phyloP scores from a whole-genome alignment of 2,797 vertebrate genomes.

The Tapera naevia region DNA sequence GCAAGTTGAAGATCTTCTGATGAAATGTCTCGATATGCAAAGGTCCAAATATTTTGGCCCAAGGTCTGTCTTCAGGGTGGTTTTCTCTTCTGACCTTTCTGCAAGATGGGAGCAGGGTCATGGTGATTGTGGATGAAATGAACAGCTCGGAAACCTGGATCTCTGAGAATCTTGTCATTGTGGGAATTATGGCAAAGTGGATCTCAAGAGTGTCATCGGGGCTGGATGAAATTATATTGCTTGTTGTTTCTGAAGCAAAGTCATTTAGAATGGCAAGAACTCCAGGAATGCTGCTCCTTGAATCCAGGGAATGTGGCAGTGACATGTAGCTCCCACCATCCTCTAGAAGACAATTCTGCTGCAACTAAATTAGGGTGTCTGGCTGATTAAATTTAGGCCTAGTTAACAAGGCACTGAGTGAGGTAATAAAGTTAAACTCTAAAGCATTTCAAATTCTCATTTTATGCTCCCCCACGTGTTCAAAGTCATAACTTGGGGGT shows the following conservation, averaged over 20 bases:
- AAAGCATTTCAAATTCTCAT: neutral
- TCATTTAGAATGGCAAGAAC: neutral
- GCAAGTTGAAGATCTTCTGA: neutral
- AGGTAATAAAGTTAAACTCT: neutral
- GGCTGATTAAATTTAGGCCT: conserved; percentile 23
- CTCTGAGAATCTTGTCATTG: neutral
- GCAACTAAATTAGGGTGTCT: neutral
- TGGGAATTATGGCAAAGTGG: neutral
- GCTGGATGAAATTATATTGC: neutral
- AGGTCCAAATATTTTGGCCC: neutral
- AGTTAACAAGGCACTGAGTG: neutral
- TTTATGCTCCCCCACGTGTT: neutral
- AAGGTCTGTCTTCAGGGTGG: neutral
- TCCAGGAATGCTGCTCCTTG: neutral
- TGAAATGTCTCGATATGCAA: neutral
- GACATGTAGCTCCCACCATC: neutral
- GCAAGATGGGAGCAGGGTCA: neutral
- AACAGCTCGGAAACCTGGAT: neutral
- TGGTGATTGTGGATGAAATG: neutral
- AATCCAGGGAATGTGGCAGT: neutral
- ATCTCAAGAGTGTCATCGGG: neutral
- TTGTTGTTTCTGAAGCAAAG: neutral
- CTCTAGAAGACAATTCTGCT: neutral
- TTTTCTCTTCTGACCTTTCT: neutral
- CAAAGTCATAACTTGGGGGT: neutral